Conservation (phyloP, 2,113 vertebrate genomes). For the Calyptomena viridis region DNA sequence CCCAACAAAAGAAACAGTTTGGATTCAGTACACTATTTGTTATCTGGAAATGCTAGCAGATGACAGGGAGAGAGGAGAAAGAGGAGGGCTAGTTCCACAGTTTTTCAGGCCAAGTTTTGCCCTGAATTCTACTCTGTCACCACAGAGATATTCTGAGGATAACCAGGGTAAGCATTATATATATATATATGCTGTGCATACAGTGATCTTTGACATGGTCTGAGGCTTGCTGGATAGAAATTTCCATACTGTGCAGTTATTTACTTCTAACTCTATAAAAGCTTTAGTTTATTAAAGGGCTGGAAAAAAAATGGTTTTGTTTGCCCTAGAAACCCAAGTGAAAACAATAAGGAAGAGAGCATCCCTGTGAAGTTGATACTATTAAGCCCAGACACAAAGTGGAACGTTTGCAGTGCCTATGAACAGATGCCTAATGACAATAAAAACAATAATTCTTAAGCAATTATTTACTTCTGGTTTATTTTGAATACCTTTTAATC, state of each 20-base stretch:
- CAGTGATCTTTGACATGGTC: neutral
- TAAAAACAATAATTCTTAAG: slow-evolving; percentile 18
- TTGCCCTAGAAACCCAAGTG: slow-evolving; percentile 31
- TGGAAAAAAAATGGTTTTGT: neutral
- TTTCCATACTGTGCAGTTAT: neutral
- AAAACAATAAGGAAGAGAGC: slow-evolving; percentile 18
- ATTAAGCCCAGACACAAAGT: neutral
- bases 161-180: no score
- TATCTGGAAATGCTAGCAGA: slow-evolving; percentile 15
- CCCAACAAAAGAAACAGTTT: neutral
- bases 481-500: neutral
- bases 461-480: neutral
- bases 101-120: neutral
- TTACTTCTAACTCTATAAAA: neutral
- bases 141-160: neutral
- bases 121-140: neutral
- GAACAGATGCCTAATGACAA: slow-evolving; percentile 4
- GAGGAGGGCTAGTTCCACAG: neutral
- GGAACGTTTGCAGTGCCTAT: neutral
- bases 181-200: no score
- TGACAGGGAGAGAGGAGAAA: neutral
- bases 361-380: neutral
- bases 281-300: slow-evolving; percentile 21
- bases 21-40: neutral
- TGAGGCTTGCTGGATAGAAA: neutral